A percentile compares a stretch with the other conserved stretches of the same genome.
These are phyloP conservation scores for Chydorus sphaericus DNA, from an alignment of 2,888 invertebrate genomes.

Conservation along the genomic window DNA sequence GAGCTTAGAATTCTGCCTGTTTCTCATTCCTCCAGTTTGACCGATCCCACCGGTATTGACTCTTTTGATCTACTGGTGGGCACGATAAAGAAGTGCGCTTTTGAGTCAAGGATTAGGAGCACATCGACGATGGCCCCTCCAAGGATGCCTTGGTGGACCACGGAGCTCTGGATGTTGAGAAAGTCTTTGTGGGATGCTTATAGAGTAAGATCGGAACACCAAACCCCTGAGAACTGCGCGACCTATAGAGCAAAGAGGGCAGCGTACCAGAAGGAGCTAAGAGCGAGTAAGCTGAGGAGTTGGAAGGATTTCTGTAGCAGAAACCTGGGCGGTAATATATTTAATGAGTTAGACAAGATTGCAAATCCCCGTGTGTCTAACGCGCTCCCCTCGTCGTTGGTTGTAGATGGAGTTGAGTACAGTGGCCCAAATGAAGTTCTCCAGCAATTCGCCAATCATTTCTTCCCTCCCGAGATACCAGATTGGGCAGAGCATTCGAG, in stretches of 20 bases:
- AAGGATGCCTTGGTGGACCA: slow-evolving; percentile 7
- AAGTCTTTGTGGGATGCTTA: neutral
- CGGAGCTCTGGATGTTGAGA: neutral
- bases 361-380: neutral
- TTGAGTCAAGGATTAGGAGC: no score
- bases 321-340: neutral
- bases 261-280: neutral
- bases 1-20: no score
- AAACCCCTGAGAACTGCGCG: neutral
- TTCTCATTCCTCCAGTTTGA: no score
- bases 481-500: no score
- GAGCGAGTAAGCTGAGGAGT: neutral
- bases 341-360: neutral
- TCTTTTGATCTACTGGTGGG: no score
- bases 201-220: neutral
- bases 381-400: neutral
- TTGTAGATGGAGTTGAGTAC: neutral
- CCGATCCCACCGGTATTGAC: no score
- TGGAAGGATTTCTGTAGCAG: neutral
- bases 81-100: no score
- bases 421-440: neutral
- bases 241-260: neutral
- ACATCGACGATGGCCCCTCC: neutral
- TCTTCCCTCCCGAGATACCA: no score
- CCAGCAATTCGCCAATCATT: neutral